phyloP scores from a whole-genome alignment of 2,113 vertebrate genomes.

The Chaetops frenatus region DNA sequence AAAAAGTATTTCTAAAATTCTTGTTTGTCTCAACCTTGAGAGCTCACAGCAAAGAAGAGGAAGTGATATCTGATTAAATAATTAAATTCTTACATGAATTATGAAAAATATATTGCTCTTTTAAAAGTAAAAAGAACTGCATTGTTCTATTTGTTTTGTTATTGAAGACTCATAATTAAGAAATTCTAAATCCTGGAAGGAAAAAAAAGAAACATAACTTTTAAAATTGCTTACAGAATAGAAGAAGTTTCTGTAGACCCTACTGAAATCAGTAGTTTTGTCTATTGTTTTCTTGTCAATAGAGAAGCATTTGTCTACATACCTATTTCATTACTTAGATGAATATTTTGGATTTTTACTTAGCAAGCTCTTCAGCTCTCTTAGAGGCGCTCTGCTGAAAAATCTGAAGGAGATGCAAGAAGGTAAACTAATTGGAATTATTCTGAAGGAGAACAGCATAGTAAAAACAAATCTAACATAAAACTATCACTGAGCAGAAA shows the following conservation, averaged over 20 bases:
- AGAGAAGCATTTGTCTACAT: not conserved
- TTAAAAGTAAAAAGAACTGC: not conserved
- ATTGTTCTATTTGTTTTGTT: not conserved
- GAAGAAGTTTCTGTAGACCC: not conserved
- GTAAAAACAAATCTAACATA: not conserved
- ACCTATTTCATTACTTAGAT: not conserved
- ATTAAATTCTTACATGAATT: constrained; percentile 45
- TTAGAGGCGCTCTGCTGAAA: not conserved
- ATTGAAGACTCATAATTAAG: not conserved
- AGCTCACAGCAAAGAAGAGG: constrained; percentile 56
- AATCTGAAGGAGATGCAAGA: not conserved
- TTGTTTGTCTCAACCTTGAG: not conserved
- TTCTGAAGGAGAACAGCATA: not conserved
- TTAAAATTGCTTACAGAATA: not conserved
- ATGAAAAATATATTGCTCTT: constrained; percentile 41
- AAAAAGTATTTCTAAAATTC: not conserved
- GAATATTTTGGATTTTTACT: not conserved
- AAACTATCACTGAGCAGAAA: not conserved
- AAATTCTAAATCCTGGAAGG: not conserved
- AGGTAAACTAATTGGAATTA: not conserved
- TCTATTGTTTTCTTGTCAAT: not conserved
- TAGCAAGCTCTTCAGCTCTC: not conserved
- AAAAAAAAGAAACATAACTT: not conserved
- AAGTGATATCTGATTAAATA: constrained; percentile 26
- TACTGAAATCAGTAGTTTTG: not conserved